A percentile compares a stretch with the other conserved stretches of the same genome.
Evolutionary conservation across 2,797 vertebrate species (phyloP).

Genomic region (Schizopygopsis malacanthus): DNA sequence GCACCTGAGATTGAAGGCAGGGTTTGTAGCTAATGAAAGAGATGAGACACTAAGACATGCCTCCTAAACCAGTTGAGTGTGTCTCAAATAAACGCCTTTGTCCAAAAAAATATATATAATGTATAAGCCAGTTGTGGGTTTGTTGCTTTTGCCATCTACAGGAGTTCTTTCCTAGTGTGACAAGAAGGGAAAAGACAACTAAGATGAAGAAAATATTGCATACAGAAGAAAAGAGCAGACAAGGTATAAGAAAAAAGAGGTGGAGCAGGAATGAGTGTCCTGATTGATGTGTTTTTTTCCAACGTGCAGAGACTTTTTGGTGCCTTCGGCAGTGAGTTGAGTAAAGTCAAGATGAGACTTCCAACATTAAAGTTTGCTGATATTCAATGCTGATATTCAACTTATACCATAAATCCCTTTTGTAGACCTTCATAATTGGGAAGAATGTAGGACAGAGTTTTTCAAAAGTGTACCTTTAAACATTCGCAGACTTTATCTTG

Average conservation of each 20-base stretch:
- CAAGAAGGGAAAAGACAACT: not conserved
- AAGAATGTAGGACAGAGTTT: constrained; percentile 58
- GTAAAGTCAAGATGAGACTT: constrained; percentile 72
- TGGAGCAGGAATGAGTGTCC: constrained; percentile 60
- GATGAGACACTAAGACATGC: constrained; percentile 1
- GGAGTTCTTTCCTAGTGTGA: constrained; percentile 2
- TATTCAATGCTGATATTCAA: constrained; percentile 76
- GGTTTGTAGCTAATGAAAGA: constrained; percentile 48
- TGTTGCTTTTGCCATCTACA: constrained; percentile 17
- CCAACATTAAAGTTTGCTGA: constrained; percentile 74
- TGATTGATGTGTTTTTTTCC: constrained; percentile 81
- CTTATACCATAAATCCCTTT: constrained; percentile 66
- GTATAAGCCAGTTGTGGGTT: not conserved
- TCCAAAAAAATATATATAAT: not conserved
- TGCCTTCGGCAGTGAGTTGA: constrained; percentile 69
- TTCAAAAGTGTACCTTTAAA: constrained; percentile 57
- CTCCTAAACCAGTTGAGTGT: not conserved
- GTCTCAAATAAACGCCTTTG: not conserved
- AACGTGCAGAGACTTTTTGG: constrained; percentile 78
- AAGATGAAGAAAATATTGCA: constrained; percentile 24
- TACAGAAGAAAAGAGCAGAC: constrained; percentile 42
- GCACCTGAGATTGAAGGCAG: constrained; percentile 43
- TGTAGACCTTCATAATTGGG: constrained; percentile 74
- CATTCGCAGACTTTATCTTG: constrained; percentile 34
- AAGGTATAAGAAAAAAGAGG: constrained; percentile 54